Percentiles rank a stretch among this genome's conserved stretches.
Conservation (phyloP, 2,113 vertebrate genomes). For the Pterocles gutturalis region DNA sequence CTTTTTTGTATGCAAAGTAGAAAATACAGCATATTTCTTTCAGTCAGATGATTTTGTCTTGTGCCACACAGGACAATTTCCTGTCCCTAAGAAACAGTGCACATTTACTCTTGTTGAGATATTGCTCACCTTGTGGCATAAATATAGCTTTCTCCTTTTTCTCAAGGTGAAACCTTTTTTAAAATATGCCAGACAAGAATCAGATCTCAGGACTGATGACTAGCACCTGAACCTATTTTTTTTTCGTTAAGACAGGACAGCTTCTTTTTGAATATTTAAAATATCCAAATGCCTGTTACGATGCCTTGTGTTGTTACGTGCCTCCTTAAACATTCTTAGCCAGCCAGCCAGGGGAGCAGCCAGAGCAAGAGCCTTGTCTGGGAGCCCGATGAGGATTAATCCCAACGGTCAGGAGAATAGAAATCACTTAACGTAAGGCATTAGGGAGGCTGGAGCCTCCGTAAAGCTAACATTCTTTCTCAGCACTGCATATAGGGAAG, state of each 20-base stretch:
- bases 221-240: not conserved
- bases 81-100: not conserved
- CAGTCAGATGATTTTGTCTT: not conserved
- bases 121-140: not conserved
- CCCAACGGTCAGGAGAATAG: not conserved
- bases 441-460: not conserved
- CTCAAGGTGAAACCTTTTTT: not conserved
- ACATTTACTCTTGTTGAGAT: not conserved
- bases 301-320: not conserved
- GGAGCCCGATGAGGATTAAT: too few relatives aligned
- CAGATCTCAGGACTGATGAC: not conserved
- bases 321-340: not conserved
- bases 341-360: not conserved
- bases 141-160: not conserved
- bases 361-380: not conserved
- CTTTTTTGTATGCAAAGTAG: not conserved
- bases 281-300: rapidly evolving
- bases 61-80: not conserved
- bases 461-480: not conserved
- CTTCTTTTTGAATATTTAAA: not conserved
- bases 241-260: not conserved
- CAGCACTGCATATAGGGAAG: not conserved
- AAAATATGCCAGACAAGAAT: not conserved
- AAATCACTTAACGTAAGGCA: not conserved
- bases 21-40: not conserved